Base-by-base conservation (phyloP, 2,888 invertebrate species). In the Hedya salicella region DNA sequence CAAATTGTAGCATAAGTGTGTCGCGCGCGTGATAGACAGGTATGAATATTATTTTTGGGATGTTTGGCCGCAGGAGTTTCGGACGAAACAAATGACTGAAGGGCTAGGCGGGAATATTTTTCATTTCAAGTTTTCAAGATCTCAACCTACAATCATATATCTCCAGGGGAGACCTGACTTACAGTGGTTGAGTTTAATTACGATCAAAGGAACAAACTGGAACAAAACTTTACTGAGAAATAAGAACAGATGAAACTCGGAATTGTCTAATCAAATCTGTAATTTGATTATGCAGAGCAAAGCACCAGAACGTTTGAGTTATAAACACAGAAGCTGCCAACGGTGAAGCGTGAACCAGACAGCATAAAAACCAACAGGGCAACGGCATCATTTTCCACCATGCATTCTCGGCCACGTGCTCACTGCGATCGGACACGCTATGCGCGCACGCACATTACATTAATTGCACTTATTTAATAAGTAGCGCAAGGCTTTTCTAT, bases 331-430 rank as follows among this genome's bases (percentile, higher is more conserved):
- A 44, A 57, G 30, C 25, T 39, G 39, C 19, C n/a, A 16, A 48
- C 17, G 39, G 44, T 32, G 21, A 19, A 42, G 30, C 17, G 25
- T 57, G 16, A 49, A 40, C 21, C 50, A 59, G 52, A 46, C 42
- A 39, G 52, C 30, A 60, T 30, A 64, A 54, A 53, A 59, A 65
- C 44, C 40, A 46, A 48, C 54, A 49, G 54, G 39, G 46, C 62
- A 62, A 39, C 62, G 62, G 54, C 62, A 62, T 62, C 54, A 25
- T 64, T 64, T 53, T 52, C 65, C 39, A 65, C 52, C 59, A 53
- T 65, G 46, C 65, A 65, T 65, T 53, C 59, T 39, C 64, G 36
- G 64, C 52, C 65, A 65, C 59, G 59, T 65, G 65, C 59, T 59
- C 17, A 46, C 21, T 19, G 39, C 36, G 52, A 57, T 63, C 53